These are phyloP conservation scores for Chrysogorgia sp. DNA, from an alignment of 92 coral and sea anemone species.

Conservation along the genomic window DNA sequence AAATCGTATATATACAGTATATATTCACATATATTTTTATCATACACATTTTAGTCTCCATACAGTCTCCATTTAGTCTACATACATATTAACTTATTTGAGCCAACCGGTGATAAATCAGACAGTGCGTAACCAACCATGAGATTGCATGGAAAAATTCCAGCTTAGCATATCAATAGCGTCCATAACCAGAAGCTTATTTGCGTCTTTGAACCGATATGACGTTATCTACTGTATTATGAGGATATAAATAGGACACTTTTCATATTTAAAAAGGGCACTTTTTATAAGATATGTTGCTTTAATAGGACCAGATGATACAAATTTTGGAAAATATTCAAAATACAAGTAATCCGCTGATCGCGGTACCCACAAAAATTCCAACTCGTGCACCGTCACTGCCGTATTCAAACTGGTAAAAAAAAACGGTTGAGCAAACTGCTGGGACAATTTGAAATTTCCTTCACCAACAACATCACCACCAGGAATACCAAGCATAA, in stretches of 20 bases:
- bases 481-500: slow-evolving; percentile 33
- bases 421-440: slow-evolving; percentile 20
- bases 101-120: too few relatives aligned
- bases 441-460: slow-evolving; percentile 1
- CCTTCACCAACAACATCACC: background rate
- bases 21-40: too few relatives aligned
- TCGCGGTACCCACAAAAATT: background rate
- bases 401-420: background rate
- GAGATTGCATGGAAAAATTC: too few relatives aligned
- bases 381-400: slow-evolving; percentile 16
- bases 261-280: background rate
- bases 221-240: background rate
- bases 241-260: background rate
- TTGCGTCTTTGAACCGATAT: too few relatives aligned
- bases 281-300: background rate
- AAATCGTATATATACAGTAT: too few relatives aligned
- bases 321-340: slow-evolving; percentile 20
- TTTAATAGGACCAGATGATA: slow-evolving; percentile 18
- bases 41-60: too few relatives aligned
- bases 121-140: too few relatives aligned
- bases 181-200: too few relatives aligned
- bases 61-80: too few relatives aligned
- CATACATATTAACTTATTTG: too few relatives aligned
- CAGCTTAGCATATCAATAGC: too few relatives aligned
- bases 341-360: background rate